Conservation (phyloP, 2,797 vertebrate species). For the Cyclopterus lumpus region DNA sequence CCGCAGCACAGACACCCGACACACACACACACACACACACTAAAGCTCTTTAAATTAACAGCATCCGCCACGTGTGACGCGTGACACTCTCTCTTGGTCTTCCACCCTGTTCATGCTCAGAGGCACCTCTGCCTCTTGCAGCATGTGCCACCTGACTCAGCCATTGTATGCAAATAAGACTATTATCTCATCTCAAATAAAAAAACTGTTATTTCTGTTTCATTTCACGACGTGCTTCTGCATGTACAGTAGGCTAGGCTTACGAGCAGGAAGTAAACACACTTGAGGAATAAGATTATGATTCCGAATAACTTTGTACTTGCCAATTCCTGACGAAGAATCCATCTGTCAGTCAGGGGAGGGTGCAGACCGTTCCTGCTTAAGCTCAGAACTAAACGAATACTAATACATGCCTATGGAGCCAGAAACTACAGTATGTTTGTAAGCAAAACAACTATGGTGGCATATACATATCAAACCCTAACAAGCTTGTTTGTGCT, state of each 20-base stretch:
- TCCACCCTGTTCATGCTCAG: slow-evolving; percentile 38
- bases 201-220: slow-evolving; percentile 5
- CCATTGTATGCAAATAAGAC: slow-evolving; percentile 41
- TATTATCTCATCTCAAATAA: slow-evolving; percentile 36
- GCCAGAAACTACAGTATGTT: neutral
- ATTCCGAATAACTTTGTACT: neutral
- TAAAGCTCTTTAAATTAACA: slow-evolving; percentile 60
- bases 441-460: too few relatives aligned
- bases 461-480: neutral
- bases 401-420: neutral
- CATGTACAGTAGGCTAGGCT: neutral
- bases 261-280: neutral
- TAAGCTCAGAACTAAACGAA: neutral
- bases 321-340: neutral
- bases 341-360: neutral
- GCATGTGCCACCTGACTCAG: slow-evolving; percentile 26
- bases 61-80: slow-evolving; percentile 47
- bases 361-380: neutral
- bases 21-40: slow-evolving; percentile 11
- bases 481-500: neutral
- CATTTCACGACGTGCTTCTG: neutral
- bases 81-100: slow-evolving; percentile 27
- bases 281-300: neutral
- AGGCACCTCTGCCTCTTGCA: slow-evolving; percentile 48
- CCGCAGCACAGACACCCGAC: slow-evolving; percentile 19